Evolutionary conservation across 2,113 vertebrate genomes (phyloP).

Genomic region (Nansenia antarctica): DNA sequence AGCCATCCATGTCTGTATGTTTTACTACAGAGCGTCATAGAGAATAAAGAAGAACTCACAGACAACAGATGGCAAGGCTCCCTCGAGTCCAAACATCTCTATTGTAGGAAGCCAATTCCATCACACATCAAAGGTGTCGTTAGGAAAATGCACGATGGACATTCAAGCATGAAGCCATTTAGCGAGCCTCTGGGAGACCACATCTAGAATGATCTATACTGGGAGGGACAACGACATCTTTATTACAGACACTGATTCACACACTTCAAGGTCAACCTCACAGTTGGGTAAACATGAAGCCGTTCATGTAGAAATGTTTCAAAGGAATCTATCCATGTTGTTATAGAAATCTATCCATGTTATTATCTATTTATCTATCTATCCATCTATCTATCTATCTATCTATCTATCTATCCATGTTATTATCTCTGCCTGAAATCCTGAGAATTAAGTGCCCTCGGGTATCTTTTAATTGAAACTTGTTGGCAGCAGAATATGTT

Average conservation of each 20-base stretch:
- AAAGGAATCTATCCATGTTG: too few relatives aligned
- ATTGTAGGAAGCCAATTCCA: constrained; percentile 2
- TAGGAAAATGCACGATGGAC: constrained; percentile 46
- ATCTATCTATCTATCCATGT: too few relatives aligned
- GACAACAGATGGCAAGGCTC: constrained; percentile 39
- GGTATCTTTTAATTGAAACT: background rate
- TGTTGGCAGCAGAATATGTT: background rate
- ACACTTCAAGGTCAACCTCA: background rate
- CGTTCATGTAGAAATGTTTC: too few relatives aligned
- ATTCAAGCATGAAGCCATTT: constrained; percentile 5
- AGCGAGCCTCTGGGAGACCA: background rate
- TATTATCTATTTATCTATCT: too few relatives aligned
- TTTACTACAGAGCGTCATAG: background rate
- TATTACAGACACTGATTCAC: background rate
- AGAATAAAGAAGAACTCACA: background rate
- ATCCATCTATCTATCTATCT: too few relatives aligned
- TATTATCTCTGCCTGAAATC: too few relatives aligned
- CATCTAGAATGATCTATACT: background rate
- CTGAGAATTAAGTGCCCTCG: too few relatives aligned
- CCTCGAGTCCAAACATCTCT: constrained; percentile 1
- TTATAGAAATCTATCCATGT: too few relatives aligned
- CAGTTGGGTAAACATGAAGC: background rate
- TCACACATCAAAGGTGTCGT: constrained; percentile 29
- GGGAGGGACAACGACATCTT: background rate
- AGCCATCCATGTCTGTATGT: background rate